Evolutionary conservation across 2,797 vertebrate species (phyloP).

Genomic region (Danio albolineatus): DNA sequence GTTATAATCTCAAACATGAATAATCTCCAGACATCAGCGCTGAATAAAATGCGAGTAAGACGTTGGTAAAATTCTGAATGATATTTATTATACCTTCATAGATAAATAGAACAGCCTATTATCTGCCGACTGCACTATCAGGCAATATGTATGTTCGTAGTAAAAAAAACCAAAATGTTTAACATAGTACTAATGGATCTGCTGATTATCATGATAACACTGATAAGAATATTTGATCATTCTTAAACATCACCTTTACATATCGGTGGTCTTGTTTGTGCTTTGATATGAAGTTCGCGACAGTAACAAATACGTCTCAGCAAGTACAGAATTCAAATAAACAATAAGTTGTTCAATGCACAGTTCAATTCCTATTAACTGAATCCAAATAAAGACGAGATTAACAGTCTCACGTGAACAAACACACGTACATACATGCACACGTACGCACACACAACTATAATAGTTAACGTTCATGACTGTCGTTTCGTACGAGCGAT

Average conservation of each 20-base stretch:
- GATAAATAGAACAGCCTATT: constrained; percentile 80
- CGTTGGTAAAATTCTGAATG: constrained; percentile 76
- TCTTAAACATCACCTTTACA: constrained; percentile 81
- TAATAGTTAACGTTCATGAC: background rate
- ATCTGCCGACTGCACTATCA: constrained; percentile 76
- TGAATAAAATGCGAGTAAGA: constrained; percentile 51
- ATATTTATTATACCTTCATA: constrained; percentile 81
- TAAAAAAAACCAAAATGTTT: constrained; percentile 72
- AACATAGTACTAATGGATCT: constrained; percentile 61
- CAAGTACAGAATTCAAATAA: constrained; percentile 62
- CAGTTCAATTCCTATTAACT: background rate
- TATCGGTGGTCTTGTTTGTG: constrained; percentile 84
- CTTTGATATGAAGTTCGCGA: constrained; percentile 82
- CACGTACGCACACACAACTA: constrained; percentile 35
- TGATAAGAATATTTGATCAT: constrained; percentile 73
- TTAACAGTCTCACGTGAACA: constrained; percentile 1
- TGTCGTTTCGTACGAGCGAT: background rate
- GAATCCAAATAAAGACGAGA: constrained; percentile 21
- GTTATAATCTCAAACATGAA: background rate
- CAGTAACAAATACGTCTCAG: constrained; percentile 73
- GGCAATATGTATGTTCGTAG: constrained; percentile 72
- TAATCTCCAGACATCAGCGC: background rate
- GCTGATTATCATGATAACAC: constrained; percentile 74
- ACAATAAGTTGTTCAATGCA: constrained; percentile 54
- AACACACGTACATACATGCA: background rate